Conservation (phyloP, 2,888 invertebrate species). For the Lasioglossum pauxillum region DNA sequence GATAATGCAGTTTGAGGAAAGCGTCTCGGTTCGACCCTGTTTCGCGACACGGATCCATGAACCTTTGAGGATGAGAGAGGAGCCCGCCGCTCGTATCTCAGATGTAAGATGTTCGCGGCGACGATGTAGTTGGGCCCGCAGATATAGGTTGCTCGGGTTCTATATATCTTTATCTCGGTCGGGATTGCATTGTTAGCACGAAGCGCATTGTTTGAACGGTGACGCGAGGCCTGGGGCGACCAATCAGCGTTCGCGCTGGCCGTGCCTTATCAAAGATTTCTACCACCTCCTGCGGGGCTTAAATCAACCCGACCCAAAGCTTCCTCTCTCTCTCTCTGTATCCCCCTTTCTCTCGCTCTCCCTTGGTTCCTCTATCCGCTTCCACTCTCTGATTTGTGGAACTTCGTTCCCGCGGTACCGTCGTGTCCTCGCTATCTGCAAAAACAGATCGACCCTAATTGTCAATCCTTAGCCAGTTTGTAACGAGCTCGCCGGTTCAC, state of each 20-base stretch:
- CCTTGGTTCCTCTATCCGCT: slow-evolving; percentile 21
- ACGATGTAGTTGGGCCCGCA: slow-evolving; percentile 52
- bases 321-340: slow-evolving; percentile 8
- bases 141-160: slow-evolving; percentile 61
- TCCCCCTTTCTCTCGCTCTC: background rate
- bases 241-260: slow-evolving; percentile 79
- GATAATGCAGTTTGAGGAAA: slow-evolving; percentile 49
- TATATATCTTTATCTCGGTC: slow-evolving; percentile 77
- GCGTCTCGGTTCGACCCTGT: slow-evolving; percentile 33
- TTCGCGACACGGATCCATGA: slow-evolving; percentile 50
- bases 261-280: slow-evolving; percentile 79
- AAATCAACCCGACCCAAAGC: slow-evolving; percentile 66
- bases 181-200: slow-evolving; percentile 81
- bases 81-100: slow-evolving; percentile 17
- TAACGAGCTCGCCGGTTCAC: slow-evolving; percentile 45
- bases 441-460: slow-evolving; percentile 70
- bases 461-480: slow-evolving; percentile 53
- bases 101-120: slow-evolving; percentile 57
- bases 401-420: slow-evolving; percentile 53
- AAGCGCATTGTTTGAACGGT: slow-evolving; percentile 80
- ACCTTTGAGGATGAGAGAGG: slow-evolving; percentile 53
- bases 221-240: slow-evolving; percentile 79
- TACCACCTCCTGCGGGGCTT: slow-evolving; percentile 68
- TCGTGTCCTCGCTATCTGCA: slow-evolving; percentile 40
- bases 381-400: slow-evolving; percentile 58